Percentiles rank a stretch among this genome's conserved stretches.
Evolutionary conservation across 2,888 invertebrate species (phyloP).

Genomic region (Eucera pruinosa): DNA sequence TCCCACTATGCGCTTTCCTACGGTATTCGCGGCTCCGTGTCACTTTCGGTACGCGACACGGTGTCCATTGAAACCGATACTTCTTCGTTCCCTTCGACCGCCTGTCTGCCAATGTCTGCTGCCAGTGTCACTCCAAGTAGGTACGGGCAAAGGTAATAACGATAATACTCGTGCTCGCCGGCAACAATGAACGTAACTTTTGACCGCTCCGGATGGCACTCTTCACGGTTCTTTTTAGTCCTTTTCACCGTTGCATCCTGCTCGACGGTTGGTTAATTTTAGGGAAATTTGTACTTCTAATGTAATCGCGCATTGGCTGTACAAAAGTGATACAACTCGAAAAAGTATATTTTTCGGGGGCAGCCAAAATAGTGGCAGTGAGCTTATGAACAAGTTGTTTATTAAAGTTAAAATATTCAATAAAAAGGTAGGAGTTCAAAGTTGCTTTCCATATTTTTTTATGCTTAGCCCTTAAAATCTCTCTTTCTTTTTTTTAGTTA

Average conservation of each 20-base stretch:
- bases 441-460: too few relatives aligned
- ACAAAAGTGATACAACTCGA: too few relatives aligned
- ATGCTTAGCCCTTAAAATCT: too few relatives aligned
- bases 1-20: constrained; percentile 63
- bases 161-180: constrained; percentile 51
- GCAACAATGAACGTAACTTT: constrained; percentile 23
- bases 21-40: constrained; percentile 69
- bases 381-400: too few relatives aligned
- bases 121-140: constrained; percentile 29
- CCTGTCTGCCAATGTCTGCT: constrained; percentile 16
- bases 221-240: background rate
- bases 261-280: background rate
- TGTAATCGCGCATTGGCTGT: background rate
- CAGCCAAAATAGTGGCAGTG: too few relatives aligned
- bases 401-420: too few relatives aligned
- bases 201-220: background rate
- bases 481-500: too few relatives aligned
- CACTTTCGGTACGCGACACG: constrained; percentile 72
- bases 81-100: constrained; percentile 61
- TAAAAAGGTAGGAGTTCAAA: too few relatives aligned
- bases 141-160: constrained; percentile 57
- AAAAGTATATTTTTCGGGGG: too few relatives aligned
- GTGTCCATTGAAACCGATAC: constrained; percentile 80
- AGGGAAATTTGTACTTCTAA: background rate
- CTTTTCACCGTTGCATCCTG: background rate